Conservation (phyloP, 2,113 vertebrate species). For the Ia io region DNA sequence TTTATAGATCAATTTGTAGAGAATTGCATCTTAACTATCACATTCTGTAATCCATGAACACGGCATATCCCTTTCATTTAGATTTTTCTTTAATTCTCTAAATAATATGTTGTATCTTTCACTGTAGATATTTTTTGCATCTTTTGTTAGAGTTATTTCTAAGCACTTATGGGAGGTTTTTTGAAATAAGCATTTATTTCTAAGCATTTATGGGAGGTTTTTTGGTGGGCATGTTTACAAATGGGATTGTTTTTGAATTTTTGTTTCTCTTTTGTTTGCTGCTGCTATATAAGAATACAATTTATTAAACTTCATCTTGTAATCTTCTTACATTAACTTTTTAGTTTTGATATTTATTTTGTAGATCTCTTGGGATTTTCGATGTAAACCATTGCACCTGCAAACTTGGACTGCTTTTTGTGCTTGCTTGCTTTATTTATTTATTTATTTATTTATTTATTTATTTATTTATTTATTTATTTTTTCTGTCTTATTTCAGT, state of each 20-base stretch:
- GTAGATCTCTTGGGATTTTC: neutral
- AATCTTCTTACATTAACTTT: neutral
- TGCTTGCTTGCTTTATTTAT: too few species aligned
- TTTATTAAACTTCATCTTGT: neutral
- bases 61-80: neutral
- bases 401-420: neutral
- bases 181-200: neutral
- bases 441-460: too few species aligned
- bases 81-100: neutral
- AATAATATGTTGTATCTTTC: neutral
- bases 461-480: too few species aligned
- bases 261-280: neutral
- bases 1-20: neutral
- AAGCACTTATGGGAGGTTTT: neutral
- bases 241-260: constrained; percentile 12
- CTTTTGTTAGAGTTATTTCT: neutral
- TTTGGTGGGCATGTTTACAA: neutral
- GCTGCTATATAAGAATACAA: neutral
- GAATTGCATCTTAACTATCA: neutral
- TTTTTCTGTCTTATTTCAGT: constrained; percentile 21
- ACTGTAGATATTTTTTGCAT: neutral
- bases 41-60: neutral
- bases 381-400: neutral
- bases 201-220: neutral
- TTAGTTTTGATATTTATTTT: neutral